A percentile compares a stretch with the other conserved stretches of the same genome.
These are phyloP conservation scores for Orthonyx spaldingii DNA, from an alignment of 2,113 vertebrate genomes.

Conservation along the genomic window DNA sequence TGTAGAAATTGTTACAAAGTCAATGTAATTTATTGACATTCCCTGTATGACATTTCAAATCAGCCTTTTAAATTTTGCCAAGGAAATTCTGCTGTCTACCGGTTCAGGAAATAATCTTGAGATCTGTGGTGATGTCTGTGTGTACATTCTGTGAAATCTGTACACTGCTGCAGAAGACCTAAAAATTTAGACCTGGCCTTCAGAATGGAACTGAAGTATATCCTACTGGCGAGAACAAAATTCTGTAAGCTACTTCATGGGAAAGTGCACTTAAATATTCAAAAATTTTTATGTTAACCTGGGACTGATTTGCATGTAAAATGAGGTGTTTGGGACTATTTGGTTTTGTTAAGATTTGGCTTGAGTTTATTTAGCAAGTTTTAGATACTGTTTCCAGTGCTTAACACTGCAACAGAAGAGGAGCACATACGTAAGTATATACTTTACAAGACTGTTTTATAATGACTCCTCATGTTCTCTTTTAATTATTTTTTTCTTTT, in stretches of 20 bases:
- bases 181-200: neutral
- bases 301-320: neutral
- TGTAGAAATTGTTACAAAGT: neutral
- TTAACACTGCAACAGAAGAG: neutral
- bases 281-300: neutral
- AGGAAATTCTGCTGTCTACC: neutral
- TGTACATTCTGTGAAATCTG: neutral
- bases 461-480: neutral
- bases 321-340: neutral
- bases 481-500: neutral
- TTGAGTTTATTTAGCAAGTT: neutral
- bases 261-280: neutral
- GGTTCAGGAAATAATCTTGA: neutral
- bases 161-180: neutral
- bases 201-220: neutral
- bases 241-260: neutral
- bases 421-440: accelerated
- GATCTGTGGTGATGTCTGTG: neutral
- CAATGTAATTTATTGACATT: neutral
- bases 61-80: neutral
- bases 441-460: neutral
- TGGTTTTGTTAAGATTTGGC: neutral
- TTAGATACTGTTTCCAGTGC: neutral
- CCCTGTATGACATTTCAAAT: neutral
- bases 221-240: neutral